These are phyloP conservation scores for Columba livia DNA, from an alignment of 2,113 vertebrate genomes.

Conservation along the genomic window DNA sequence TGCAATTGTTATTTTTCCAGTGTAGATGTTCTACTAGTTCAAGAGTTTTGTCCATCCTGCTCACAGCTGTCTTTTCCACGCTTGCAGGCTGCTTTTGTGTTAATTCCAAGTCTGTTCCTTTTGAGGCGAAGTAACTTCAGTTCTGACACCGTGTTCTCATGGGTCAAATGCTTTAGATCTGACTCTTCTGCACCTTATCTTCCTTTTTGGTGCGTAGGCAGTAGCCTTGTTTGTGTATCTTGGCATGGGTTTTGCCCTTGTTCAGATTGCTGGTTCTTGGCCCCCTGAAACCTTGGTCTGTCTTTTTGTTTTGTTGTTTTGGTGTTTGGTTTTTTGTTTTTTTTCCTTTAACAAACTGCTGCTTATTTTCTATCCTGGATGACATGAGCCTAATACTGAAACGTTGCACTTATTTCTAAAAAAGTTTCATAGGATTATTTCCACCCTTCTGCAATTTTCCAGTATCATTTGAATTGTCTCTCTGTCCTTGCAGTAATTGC, in stretches of 20 bases:
- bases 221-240: background rate
- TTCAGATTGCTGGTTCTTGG: accelerated
- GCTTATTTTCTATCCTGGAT: background rate
- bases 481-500: background rate
- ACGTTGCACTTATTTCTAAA: background rate
- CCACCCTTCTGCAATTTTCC: background rate
- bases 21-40: background rate
- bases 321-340: background rate
- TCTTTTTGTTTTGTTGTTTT: background rate
- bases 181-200: background rate
- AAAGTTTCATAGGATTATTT: background rate
- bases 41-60: background rate
- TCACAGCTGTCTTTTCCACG: background rate
- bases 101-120: background rate
- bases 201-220: background rate
- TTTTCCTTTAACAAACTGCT: background rate
- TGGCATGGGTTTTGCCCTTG: background rate
- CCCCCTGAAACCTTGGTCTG: background rate
- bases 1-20: background rate
- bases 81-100: background rate
- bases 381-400: background rate
- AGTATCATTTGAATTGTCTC: accelerated
- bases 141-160: background rate
- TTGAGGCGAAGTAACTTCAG: background rate
- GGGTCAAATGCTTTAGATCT: background rate